These are phyloP conservation scores for Camelus dromedarius DNA, from an alignment of 2,113 vertebrate species.

Conservation along the genomic window DNA sequence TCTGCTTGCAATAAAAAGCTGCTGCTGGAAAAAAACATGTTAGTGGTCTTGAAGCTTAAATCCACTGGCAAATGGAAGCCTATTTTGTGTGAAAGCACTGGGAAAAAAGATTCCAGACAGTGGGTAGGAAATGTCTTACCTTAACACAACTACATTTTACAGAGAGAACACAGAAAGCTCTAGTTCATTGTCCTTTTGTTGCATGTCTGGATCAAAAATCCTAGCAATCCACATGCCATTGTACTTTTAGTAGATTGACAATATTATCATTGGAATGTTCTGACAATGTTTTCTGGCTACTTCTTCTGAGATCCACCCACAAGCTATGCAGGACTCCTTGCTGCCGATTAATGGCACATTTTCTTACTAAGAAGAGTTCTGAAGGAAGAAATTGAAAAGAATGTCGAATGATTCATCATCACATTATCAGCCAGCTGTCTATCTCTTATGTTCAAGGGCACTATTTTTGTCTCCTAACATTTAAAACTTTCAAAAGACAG, in stretches of 20 bases:
- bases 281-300: neutral
- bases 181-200: neutral
- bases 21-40: neutral
- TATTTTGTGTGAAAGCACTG: constrained; percentile 25
- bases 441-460: constrained; percentile 59
- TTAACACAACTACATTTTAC: neutral
- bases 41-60: constrained; percentile 34
- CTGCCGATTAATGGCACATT: constrained; percentile 38
- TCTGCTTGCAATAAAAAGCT: constrained; percentile 57
- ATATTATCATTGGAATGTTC: neutral
- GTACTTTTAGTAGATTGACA: neutral
- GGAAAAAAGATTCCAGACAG: neutral
- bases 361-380: constrained; percentile 66
- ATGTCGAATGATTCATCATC: constrained; percentile 72
- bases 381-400: constrained; percentile 59
- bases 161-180: neutral
- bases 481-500: constrained; percentile 66
- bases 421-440: constrained; percentile 72
- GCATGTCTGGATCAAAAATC: neutral
- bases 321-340: neutral
- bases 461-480: constrained; percentile 73
- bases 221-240: neutral
- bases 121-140: neutral
- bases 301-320: constrained; percentile 32
- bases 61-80: constrained; percentile 7